A percentile compares a stretch with the other conserved stretches of the same genome.
Conservation (phyloP, 2,888 invertebrate species). For the Agrotis puta region DNA sequence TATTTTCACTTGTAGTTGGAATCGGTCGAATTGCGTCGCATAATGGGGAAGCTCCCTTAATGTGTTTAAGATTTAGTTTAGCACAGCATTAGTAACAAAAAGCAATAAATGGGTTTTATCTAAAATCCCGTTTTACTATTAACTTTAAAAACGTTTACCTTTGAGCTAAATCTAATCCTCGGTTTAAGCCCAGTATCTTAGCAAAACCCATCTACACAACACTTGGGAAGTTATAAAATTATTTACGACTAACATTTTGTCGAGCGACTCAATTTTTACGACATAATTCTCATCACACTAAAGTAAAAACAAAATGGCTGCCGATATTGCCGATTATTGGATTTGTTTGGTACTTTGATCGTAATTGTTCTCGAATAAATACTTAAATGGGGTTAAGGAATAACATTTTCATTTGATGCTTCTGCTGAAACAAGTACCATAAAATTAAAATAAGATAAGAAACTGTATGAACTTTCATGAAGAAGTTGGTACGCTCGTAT, state of each 20-base stretch:
- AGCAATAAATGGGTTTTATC: neutral
- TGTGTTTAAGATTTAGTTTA: too few species aligned
- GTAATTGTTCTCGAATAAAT: constrained; percentile 31
- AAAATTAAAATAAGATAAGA: neutral
- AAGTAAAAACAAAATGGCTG: constrained; percentile 55
- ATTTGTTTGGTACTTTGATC: constrained; percentile 34
- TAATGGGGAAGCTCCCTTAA: too few species aligned
- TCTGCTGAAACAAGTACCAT: neutral
- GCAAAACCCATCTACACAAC: constrained; percentile 5
- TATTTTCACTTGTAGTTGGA: too few species aligned
- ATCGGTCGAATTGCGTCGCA: too few species aligned
- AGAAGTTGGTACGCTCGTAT: too few species aligned
- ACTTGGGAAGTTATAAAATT: constrained; percentile 56
- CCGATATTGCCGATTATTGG: constrained; percentile 34
- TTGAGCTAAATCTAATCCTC: constrained; percentile 7
- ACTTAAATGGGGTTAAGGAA: constrained; percentile 14
- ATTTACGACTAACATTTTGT: constrained; percentile 50
- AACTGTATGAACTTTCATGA: neutral
- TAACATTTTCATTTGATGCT: neutral
- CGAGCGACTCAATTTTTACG: constrained; percentile 52
- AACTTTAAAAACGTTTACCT: neutral
- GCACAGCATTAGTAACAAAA: too few species aligned
- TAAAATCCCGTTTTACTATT: neutral
- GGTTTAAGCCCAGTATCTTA: constrained; percentile 19
- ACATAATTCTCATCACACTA: constrained; percentile 57